These are phyloP conservation scores for Hydrocynus forskahlii DNA, from an alignment of 2,797 vertebrate species.

Conservation along the genomic window DNA sequence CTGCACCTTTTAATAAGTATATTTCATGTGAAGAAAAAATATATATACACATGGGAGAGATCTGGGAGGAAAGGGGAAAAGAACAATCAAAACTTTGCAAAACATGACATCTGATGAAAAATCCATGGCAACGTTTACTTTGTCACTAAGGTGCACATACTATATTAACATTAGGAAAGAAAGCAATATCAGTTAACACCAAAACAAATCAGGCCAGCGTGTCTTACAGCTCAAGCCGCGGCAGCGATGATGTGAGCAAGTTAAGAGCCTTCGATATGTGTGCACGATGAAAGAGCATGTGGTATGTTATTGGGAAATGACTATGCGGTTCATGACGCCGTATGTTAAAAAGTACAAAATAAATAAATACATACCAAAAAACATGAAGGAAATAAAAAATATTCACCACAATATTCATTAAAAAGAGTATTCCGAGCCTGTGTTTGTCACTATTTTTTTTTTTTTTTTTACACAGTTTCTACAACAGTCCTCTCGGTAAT, in stretches of 20 bases:
- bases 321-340: conserved; percentile 31
- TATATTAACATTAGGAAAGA: conserved; percentile 43
- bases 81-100: conserved; percentile 27
- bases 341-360: conserved; percentile 50
- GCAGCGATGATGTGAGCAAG: conserved; percentile 62
- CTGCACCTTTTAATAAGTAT: not conserved
- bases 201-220: not conserved
- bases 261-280: conserved; percentile 73
- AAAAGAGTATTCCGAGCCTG: conserved; percentile 26
- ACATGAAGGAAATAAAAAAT: conserved; percentile 49
- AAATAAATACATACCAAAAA: conserved; percentile 42
- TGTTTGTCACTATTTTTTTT: conserved; percentile 37
- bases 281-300: conserved; percentile 65
- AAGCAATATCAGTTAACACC: conserved; percentile 4
- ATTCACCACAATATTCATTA: conserved; percentile 44
- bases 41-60: not conserved
- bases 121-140: conserved; percentile 18
- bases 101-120: conserved; percentile 34
- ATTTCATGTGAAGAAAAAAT: conserved; percentile 11
- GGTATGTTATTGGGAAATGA: conserved; percentile 48
- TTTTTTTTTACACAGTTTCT: conserved; percentile 33
- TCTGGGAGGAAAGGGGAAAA: not conserved
- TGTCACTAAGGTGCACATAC: conserved; percentile 39
- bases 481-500: conserved; percentile 36
- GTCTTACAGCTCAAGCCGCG: conserved; percentile 13